Conservation (phyloP, 2,888 invertebrate species). For the Troilus luridus region DNA sequence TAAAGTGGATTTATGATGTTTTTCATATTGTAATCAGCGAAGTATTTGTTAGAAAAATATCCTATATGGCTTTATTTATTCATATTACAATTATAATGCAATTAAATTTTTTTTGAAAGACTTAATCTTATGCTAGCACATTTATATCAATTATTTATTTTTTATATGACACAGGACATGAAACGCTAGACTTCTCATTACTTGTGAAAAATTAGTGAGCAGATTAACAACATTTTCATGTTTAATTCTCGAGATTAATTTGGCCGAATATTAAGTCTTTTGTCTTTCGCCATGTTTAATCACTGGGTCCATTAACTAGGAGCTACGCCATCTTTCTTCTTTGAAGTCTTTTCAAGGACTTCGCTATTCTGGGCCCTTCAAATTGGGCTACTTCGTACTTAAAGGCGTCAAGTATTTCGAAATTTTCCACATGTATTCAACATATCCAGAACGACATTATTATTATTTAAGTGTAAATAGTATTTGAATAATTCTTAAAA, state of each 20-base stretch:
- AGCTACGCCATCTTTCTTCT: not conserved
- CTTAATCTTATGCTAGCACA: too few relatives aligned
- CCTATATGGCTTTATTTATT: too few relatives aligned
- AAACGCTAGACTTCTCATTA: too few relatives aligned
- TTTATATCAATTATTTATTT: too few relatives aligned
- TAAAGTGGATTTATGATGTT: not conserved
- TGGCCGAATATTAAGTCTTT: not conserved
- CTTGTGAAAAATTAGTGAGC: not conserved
- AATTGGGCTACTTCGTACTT: not conserved
- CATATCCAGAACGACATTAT: too few relatives aligned
- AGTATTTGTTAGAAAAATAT: too few relatives aligned
- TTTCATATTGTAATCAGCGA: not conserved
- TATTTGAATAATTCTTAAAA: too few relatives aligned
- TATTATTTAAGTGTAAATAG: too few relatives aligned
- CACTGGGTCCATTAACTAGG: not conserved
- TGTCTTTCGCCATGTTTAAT: constrained; percentile 3
- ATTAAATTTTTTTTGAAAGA: too few relatives aligned
- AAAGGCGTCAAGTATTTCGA: not conserved
- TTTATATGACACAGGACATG: too few relatives aligned
- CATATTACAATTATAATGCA: too few relatives aligned
- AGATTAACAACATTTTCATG: not conserved
- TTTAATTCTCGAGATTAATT: not conserved
- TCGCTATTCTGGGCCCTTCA: not conserved
- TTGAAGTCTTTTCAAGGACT: not conserved
- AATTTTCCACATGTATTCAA: not conserved